Evolutionary conservation across 2,113 vertebrate genomes (phyloP).

Genomic region (Anas platyrhynchos): DNA sequence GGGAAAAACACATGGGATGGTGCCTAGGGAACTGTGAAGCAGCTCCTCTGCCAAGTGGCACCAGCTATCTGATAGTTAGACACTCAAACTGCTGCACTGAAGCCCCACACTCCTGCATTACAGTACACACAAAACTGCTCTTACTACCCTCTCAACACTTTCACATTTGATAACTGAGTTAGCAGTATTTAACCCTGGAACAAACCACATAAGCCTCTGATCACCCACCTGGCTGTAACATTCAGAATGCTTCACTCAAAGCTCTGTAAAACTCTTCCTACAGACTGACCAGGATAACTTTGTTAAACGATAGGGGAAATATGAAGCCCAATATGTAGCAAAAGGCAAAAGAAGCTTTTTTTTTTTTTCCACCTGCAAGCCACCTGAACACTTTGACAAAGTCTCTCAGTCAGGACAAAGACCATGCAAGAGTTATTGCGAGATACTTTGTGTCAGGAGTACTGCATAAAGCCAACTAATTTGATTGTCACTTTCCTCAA

Average conservation of each 20-base stretch:
- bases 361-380: not conserved
- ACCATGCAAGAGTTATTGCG: not conserved
- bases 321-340: not conserved
- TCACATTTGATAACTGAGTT: not conserved
- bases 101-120: not conserved
- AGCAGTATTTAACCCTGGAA: not conserved
- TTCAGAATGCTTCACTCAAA: not conserved
- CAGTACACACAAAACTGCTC: not conserved
- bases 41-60: not conserved
- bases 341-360: not conserved
- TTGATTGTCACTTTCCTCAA: not conserved
- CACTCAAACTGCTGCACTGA: not conserved
- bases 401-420: not conserved
- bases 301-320: not conserved
- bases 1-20: not conserved
- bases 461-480: not conserved
- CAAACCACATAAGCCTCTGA: not conserved
- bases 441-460: not conserved
- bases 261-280: not conserved
- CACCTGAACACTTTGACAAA: not conserved
- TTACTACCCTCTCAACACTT: not conserved
- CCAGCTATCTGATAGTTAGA: not conserved
- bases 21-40: not conserved
- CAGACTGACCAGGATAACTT: not conserved
- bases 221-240: not conserved